Evolutionary conservation across 2,797 vertebrate species (phyloP), one percentile per base, ranked within the genome.

Genomic region (Gobio occitaniae): DNA sequence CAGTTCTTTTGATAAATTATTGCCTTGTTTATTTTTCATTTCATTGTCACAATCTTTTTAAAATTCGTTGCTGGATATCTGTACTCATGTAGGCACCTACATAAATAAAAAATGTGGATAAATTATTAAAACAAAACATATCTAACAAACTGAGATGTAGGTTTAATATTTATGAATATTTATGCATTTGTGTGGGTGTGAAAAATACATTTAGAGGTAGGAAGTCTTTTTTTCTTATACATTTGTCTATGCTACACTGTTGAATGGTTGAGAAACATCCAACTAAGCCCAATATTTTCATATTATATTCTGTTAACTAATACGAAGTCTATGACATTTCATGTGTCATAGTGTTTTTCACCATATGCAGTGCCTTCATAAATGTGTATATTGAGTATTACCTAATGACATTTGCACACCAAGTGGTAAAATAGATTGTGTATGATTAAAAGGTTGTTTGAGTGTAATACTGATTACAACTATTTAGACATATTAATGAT

Each of bases 41-140:
- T 76, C 81, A 89, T 78, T 87, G 75, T 79, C 82, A 38, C 32
- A 78, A 70, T 80, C 85, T 89, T 80, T 83, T 86, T 88, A 91
- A 15, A 90, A 89, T 89, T 80, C 86, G 82, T 74, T 93, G 89
- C 89, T 74, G 52, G 25, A 82, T 76, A 44, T 72, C 87, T 90
- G 91, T 90, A 47, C 76, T 59, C 76, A 63, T 88, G 86, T 88
- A 10, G 10, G 2, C 32, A 66, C 17, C 85, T 87, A 89, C 79
- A 90, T 81, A 86, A 47, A 54, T 52, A 77, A 17, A 87, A 6
- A 63, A 29, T 89, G 36, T 77, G 56, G 25, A 19, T 48, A 65
- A 32, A 48, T 48, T 29, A 44, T 65, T 78, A 65, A 48, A 63
- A 59, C 74, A 59, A 56, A 74, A n/a, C 32, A n/a, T 41, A 7